Evolutionary conservation across 2,888 invertebrate species (phyloP), one percentile per base, ranked within the genome.

Genomic region (Fragum fragum): DNA sequence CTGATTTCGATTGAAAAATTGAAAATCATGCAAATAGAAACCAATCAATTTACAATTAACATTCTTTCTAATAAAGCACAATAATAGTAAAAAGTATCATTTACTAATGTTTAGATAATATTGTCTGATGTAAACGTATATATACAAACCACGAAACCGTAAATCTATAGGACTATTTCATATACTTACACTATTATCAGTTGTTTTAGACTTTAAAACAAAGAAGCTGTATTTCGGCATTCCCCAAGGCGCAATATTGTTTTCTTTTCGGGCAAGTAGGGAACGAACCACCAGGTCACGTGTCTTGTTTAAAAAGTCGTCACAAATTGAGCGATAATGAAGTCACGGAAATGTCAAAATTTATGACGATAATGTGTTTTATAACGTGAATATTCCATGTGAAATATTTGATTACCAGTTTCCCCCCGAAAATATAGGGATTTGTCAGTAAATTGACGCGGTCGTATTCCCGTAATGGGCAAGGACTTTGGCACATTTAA

Each of bases 361-460:
- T 82, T 82, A 82, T 82, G 82, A 82, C 73, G 69, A 71, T 82
- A 82, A 82, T 82, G 82, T 79, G 82, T 79, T 82, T 82, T 82
- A 82, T 79, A 79, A 79, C 75, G 81, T 81, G 81, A 74, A 78
- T 75, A 81, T 78, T 81, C 77, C 72, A 39, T 52, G 55, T 53
- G 71, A 73, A 76, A 81, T 70, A 63, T 77, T 73, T 74, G 73
- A 76, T 77, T 71, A 80, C 73, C 70, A 69, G 73, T 32, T 69
- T 70, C 55, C 53, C 61, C 52, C 9, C 39, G 42, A 66, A 66
- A 66, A 42, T 42, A 42, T 66, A 66, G 66, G 66, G 66, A 66
- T 42, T 66, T 42, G 66, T 66, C 42, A 42, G 21, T 42, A 18
- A 66, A 42, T 39, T 66, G 66, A 23, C 26, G 42, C 2, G 66